Conservation (phyloP, 1,140 invertebrate species). For the Diabrotica virgifera region DNA sequence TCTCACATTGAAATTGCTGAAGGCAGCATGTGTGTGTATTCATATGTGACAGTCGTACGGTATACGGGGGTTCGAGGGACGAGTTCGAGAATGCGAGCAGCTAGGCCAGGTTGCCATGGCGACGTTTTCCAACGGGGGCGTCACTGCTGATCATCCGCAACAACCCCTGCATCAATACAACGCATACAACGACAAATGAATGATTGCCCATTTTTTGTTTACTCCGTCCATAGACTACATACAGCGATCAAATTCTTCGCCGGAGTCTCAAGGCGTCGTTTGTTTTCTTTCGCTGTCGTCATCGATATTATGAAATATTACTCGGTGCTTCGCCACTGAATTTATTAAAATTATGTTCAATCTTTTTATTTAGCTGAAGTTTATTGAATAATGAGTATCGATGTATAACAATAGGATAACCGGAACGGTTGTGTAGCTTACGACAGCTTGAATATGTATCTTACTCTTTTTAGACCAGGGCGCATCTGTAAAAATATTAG, state of each 20-base stretch:
- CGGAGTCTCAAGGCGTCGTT: slow-evolving; percentile 8
- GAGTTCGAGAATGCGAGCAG: slow-evolving; percentile 12
- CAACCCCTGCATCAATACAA: slow-evolving; percentile 31
- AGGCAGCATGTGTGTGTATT: slow-evolving; percentile 26
- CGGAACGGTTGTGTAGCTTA: too few relatives aligned
- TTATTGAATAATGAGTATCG: too few relatives aligned
- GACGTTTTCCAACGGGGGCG: slow-evolving; percentile 29
- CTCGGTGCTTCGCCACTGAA: too few relatives aligned
- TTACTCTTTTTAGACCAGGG: too few relatives aligned
- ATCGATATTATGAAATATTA: slow-evolving; percentile 3
- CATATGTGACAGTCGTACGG: slow-evolving; percentile 36
- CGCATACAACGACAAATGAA: slow-evolving; percentile 21
- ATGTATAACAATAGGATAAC: too few relatives aligned
- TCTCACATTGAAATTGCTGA: slow-evolving; percentile 7
- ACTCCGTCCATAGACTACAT: slow-evolving; percentile 5
- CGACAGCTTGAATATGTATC: too few relatives aligned
- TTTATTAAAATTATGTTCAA: too few relatives aligned
- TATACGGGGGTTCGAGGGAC: slow-evolving; percentile 17
- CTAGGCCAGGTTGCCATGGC: slow-evolving; percentile 27
- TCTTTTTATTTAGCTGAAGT: too few relatives aligned
- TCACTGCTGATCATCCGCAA: slow-evolving; percentile 33
- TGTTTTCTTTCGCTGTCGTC: slow-evolving; percentile 7
- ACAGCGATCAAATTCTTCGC: slow-evolving; percentile 6
- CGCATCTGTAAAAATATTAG: too few relatives aligned
- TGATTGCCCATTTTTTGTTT: slow-evolving; percentile 16